Percentiles rank a stretch among this genome's conserved stretches.
phyloP scores from a whole-genome alignment of 1,140 invertebrate genomes.

The Sipha flava region DNA sequence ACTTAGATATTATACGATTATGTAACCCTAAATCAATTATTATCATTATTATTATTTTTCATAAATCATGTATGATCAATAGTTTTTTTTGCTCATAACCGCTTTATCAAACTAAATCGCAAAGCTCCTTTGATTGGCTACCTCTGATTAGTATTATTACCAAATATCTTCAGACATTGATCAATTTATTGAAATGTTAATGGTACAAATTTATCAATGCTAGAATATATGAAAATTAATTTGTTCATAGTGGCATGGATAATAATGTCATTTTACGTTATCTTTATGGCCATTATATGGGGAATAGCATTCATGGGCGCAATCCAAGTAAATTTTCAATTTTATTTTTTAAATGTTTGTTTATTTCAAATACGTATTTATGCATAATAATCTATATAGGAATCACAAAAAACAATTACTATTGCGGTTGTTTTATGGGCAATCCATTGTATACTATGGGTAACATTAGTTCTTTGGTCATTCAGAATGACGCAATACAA shows the following conservation, averaged over 20 bases:
- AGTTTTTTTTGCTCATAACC: too few species aligned
- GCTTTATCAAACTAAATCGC: too few species aligned
- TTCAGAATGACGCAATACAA: not conserved
- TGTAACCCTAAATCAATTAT: too few species aligned
- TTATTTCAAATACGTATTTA: not conserved
- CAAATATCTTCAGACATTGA: too few species aligned
- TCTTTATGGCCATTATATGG: not conserved
- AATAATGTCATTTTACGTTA: not conserved
- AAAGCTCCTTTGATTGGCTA: too few species aligned
- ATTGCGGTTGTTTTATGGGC: not conserved
- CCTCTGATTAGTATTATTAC: too few species aligned
- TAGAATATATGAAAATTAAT: not conserved
- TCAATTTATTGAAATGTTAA: not conserved
- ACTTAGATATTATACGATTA: too few species aligned
- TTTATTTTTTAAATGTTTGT: not conserved
- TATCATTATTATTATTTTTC: too few species aligned
- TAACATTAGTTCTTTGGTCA: not conserved
- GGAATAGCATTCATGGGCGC: not conserved
- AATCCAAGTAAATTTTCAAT: not conserved
- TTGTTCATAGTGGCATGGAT: not conserved
- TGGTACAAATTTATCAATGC: not conserved
- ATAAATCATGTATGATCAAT: too few species aligned
- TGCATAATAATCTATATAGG: not conserved
- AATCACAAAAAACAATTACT: not conserved
- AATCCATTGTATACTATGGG: not conserved